Evolutionary conservation across 2,113 vertebrate genomes (phyloP).

Genomic region (Lepus timidus): DNA sequence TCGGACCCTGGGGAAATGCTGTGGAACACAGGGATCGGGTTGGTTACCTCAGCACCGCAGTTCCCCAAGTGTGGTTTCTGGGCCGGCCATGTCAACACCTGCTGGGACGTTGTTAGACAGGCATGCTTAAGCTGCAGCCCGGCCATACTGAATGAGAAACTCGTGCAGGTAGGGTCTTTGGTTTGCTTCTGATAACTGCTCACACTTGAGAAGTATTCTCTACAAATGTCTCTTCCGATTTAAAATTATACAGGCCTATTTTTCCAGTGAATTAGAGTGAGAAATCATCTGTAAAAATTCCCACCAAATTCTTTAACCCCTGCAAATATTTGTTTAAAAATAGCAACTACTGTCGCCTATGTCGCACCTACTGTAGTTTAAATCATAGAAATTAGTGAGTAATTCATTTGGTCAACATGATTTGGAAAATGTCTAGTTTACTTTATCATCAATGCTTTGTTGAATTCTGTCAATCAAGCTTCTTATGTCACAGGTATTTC

Average conservation of each 20-base stretch:
- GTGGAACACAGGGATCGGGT: neutral
- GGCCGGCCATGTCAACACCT: neutral
- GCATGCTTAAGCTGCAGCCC: fast-evolving
- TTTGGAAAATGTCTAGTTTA: conserved; percentile 16
- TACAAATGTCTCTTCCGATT: neutral
- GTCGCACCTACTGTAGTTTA: neutral
- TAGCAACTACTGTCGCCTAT: neutral
- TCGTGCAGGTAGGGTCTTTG: neutral
- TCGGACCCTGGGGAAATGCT: neutral
- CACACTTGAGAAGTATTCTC: neutral
- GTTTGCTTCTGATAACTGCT: neutral
- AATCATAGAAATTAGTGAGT: neutral
- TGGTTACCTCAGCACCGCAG: neutral
- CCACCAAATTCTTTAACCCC: neutral
- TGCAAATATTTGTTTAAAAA: neutral
- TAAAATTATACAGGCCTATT: neutral
- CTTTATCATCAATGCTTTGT: neutral
- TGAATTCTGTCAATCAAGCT: neutral
- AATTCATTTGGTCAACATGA: neutral
- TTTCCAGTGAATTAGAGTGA: conserved; percentile 46
- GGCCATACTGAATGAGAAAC: neutral
- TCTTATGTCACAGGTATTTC: neutral
- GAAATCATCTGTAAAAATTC: neutral
- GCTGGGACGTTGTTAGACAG: neutral
- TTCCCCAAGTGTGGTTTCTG: neutral